Evolutionary conservation across 2,797 vertebrate species (phyloP), one percentile per base, ranked within the genome.

Genomic region (Orientallactaga sibirica): DNA sequence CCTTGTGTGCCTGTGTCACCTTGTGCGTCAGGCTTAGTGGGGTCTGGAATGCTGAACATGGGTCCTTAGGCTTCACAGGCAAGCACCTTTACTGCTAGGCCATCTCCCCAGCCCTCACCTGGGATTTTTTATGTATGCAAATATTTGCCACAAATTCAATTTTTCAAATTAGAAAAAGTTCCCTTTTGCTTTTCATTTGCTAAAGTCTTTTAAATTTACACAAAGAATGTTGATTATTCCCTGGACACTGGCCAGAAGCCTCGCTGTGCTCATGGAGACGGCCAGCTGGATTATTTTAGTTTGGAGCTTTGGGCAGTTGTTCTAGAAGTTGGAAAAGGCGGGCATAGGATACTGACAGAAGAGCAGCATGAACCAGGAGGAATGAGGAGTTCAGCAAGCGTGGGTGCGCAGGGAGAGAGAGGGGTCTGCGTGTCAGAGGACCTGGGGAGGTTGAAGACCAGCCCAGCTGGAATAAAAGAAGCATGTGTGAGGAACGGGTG

Each of bases 121-220:
- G 48, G 48, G 48, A 48, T 48, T 48, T 48, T 74, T 74, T 19
- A 52, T 62, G n/a, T 90, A 16, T 81, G 41, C 12, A 74, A 25
- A 33, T 3, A 7, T 41, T 71, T 76, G 48, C 29, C 70, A 8
- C 41, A 79, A 92, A 83, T 86, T 64, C 27, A 8, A 66, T 48
- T 79, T 86, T 83, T 70, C 9, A 62, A 91, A 85, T 90, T 67
- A 84, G 75, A 43, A 48, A 55, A 80, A 12, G 15, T 89, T 73
- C n/a, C 25, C 11, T 27, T 82, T 20, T 75, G 48, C n/a, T 89
- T 70, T 79, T 84, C 58, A 41, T 52, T 37, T 58, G 52, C 16
- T 71, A 71, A 41, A 27, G 55, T 12, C 29, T 68, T 73, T 91
- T 74, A 62, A 58, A 89, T 83, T 78, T 82, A 66, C 20, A 24